phyloP scores from a whole-genome alignment of 2,113 vertebrate species.

The Loxodonta africana region DNA sequence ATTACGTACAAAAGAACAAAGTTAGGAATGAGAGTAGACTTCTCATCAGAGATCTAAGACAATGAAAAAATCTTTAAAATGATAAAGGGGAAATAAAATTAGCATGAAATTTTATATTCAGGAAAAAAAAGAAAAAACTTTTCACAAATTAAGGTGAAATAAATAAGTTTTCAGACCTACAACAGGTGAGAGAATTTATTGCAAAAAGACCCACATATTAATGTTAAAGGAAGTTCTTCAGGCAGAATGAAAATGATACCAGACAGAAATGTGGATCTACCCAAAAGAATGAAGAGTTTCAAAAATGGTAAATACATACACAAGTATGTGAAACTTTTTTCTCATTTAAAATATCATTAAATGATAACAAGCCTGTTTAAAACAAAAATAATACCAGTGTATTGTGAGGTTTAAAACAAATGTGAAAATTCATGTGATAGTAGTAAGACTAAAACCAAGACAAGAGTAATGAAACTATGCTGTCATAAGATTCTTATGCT shows the following conservation, averaged over 20 bases:
- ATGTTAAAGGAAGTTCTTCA: conserved; percentile 25
- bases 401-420: background rate
- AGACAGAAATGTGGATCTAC: background rate
- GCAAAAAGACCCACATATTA: background rate
- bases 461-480: background rate
- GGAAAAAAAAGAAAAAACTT: background rate
- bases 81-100: background rate
- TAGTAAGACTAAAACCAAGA: background rate
- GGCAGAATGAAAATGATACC: background rate
- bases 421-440: background rate
- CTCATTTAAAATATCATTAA: background rate
- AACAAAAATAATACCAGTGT: conserved; percentile 1
- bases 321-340: background rate
- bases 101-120: background rate
- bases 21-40: background rate
- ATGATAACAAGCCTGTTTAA: background rate
- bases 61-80: background rate
- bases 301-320: background rate
- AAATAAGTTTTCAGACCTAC: background rate
- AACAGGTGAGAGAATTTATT: background rate
- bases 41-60: conserved; percentile 13
- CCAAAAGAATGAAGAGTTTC: background rate
- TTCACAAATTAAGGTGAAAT: conserved; percentile 38
- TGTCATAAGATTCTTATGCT: background rate
- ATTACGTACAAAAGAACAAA: background rate